Percentiles rank a stretch among this genome's conserved stretches.
Evolutionary conservation across 2,888 invertebrate genomes (phyloP).

Genomic region (Torymus auratus): DNA sequence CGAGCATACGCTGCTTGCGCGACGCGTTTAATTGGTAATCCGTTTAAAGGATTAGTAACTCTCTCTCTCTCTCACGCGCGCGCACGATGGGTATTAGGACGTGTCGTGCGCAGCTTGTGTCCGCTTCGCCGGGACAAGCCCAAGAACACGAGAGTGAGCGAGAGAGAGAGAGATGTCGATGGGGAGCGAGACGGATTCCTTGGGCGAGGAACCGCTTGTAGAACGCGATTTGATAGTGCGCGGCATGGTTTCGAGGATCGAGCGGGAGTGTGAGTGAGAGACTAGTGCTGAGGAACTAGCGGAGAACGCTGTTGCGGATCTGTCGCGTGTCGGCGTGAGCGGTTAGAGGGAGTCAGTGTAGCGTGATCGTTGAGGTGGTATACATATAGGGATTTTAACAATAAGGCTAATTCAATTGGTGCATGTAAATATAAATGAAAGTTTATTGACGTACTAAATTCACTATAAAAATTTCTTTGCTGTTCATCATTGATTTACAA

Average conservation of each 20-base stretch:
- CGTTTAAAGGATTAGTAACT: constrained; percentile 76
- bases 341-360: too few species aligned
- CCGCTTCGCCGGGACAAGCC: constrained; percentile 71
- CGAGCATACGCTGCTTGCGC: constrained; percentile 30
- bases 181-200: background rate
- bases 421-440: too few species aligned
- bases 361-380: too few species aligned
- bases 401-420: too few species aligned
- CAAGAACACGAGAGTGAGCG: constrained; percentile 62
- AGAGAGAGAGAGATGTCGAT: background rate
- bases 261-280: too few species aligned
- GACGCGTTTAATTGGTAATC: constrained; percentile 76
- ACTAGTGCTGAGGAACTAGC: too few species aligned
- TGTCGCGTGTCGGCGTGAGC: too few species aligned
- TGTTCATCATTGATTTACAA: too few species aligned
- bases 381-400: too few species aligned
- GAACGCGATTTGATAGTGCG: constrained; percentile 20
- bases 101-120: constrained; percentile 72
- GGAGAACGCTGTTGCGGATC: too few species aligned
- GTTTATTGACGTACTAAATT: too few species aligned
- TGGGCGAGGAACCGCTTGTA: constrained; percentile 42
- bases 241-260: background rate
- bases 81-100: constrained; percentile 72
- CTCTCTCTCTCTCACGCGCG: constrained; percentile 55
- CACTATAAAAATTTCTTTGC: too few species aligned